Evolutionary conservation across 2,797 vertebrate genomes (phyloP), one percentile per base, ranked within the genome.

Genomic region (Heteromormyrus szaboi): DNA sequence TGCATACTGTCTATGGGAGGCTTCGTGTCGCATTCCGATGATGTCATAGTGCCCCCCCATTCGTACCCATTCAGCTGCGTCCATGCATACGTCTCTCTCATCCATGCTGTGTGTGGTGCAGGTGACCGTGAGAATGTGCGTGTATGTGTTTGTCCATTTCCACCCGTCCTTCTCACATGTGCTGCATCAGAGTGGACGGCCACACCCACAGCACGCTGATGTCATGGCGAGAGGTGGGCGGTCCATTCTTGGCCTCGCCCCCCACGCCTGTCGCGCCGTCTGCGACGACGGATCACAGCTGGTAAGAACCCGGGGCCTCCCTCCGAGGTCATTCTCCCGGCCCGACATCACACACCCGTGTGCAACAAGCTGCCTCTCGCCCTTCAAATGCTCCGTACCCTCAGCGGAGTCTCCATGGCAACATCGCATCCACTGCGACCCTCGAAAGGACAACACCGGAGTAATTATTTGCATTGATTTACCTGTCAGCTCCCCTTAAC

Each of bases 281-380:
- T 97, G 96, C 89, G 91, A 92, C 92, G 94, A 93, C 96, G 93
- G 93, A 95, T 94, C 95, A 93, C 93, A 96, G 93, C 96, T 92
- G 98, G 98, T 99, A 97, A 98, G 98, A 94, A 89, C 76, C 88
- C 6, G 29, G 50, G 44, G 19, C 76, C 79, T 83, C 88, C 59
- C 59, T 29, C 46, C 83, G 44, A 44, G 56, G 46, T 37, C 83
- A 12, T 22, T 12, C 41, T 19, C 3, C 17, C 3, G 5, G 44
- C 79, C n/a, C 53, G 3, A 56, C 22, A 44, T 25, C n/a, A 44
- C 72, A 86, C 51, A 56, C 50, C 11, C 37, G 2, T 44, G n/a
- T 54, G 50, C 48, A 22, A 56, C 54, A n/a, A 59, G 17, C 12
- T 41, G 2, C 29, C 53, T 62, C 48, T 59, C 79, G 25, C 25